phyloP scores from a whole-genome alignment of 1,140 invertebrate genomes.

The Lucilia cuprina region DNA sequence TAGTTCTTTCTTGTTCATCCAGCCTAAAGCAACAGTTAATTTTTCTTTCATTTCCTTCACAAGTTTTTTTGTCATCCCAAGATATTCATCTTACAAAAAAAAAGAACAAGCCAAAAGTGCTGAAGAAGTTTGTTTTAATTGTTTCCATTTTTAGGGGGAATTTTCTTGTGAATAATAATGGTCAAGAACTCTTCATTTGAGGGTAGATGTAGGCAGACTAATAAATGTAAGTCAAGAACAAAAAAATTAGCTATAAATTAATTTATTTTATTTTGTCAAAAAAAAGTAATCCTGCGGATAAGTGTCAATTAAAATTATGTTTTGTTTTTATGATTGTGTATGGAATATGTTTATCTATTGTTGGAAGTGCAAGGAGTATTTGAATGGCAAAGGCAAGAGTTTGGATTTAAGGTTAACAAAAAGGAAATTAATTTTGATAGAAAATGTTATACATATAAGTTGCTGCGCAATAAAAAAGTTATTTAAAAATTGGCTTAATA shows the following conservation, averaged over 20 bases:
- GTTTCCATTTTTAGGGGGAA: background rate
- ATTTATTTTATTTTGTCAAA: constrained; percentile 9
- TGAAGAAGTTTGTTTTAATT: background rate
- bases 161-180: background rate
- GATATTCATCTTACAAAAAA: background rate
- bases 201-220: background rate
- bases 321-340: background rate
- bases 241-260: background rate
- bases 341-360: background rate
- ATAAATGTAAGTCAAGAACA: background rate
- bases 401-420: background rate
- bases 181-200: background rate
- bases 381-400: background rate
- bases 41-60: background rate
- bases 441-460: too few species aligned
- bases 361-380: background rate
- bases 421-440: background rate
- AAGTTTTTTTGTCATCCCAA: background rate
- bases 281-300: background rate
- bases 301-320: constrained; percentile 18
- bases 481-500: too few species aligned
- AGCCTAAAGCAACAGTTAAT: constrained; percentile 7
- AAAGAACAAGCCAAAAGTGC: background rate
- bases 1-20: background rate
- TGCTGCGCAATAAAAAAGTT: too few species aligned